phyloP scores from a whole-genome alignment of 1,140 invertebrate species.

The Calliphora vicina region DNA sequence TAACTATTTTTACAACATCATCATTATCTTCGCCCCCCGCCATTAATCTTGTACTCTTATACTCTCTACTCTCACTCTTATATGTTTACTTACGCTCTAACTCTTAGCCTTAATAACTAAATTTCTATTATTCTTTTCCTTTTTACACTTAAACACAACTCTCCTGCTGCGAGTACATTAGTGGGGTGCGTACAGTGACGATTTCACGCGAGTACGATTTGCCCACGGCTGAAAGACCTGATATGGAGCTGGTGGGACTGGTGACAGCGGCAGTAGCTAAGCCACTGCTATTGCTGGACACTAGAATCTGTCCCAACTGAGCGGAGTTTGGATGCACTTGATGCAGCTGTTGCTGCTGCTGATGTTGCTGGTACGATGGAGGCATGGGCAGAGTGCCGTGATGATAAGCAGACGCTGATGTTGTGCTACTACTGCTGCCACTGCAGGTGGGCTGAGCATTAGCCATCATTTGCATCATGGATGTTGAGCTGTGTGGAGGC shows the following conservation, averaged over 20 bases:
- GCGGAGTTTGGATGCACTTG: conserved; percentile 47
- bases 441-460: conserved; percentile 1
- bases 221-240: conserved; percentile 54
- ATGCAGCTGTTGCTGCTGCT: conserved; percentile 47
- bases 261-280: conserved; percentile 64
- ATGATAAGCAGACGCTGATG: conserved; percentile 43
- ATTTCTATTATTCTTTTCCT: conserved; percentile 25
- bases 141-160: conserved; percentile 77
- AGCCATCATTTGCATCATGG: conserved; percentile 60
- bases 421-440: neutral
- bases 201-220: conserved; percentile 72
- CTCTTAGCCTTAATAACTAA: conserved; percentile 8
- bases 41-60: neutral
- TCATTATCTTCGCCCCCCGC: too few species aligned
- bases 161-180: conserved; percentile 82
- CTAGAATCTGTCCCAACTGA: conserved; percentile 55
- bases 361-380: conserved; percentile 57
- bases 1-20: too few species aligned
- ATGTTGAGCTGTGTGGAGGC: conserved; percentile 52
- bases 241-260: conserved; percentile 65
- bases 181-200: conserved; percentile 81
- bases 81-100: neutral
- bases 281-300: conserved; percentile 58
- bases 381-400: conserved; percentile 59
- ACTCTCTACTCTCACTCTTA: conserved; percentile 26